Base-by-base conservation (phyloP, 2,113 vertebrate species). In the Cranoglanis bouderius region DNA sequence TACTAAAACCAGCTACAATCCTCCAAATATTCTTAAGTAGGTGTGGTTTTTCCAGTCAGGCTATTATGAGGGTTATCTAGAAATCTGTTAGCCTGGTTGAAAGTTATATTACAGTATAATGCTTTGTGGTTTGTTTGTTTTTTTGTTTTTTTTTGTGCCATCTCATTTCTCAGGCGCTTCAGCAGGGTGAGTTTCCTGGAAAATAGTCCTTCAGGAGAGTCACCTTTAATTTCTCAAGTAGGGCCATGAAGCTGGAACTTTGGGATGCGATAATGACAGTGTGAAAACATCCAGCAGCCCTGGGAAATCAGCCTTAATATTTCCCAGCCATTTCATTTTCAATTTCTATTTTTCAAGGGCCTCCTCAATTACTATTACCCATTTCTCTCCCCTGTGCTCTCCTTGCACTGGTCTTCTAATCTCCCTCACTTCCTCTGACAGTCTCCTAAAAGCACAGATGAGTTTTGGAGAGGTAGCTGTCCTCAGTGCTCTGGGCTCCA, bases 291-390 rank as follows among this genome's bases (percentile, higher is more conserved):
- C 53, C 63, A 32, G n/a, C 55, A 88, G 72, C 40, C 72, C 55
- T 26, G 82, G 82, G 82, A 85, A 85, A 85, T 85, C 72, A 88
- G 35, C 21, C 53, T 32, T 88, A 78, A 84, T 81, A 67, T 87
- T 84, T 75, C 32, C 59, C 43, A 51, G 84, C 65, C 77, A 85
- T 89, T 90, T 86, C 72, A 74, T 80, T 84, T 90, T 67, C 90
- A 89, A 82, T 89, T 87, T 87, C 83, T 19, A 88, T 51, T 87
- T 85, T 87, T 87, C 70, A 0, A 85, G 55, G 86, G 72, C 81
- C 92, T 90, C 88, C 72, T 90, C 87, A 74, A 90, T 91, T 92
- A 86, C 83, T 78, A 80, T 90, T 80, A 63, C 72, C 74, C n/a
- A 63, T 88, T 53, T 88, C 61, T 82, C 65, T 82, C 82, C 18